These are phyloP conservation scores for Theodoxus fluviatilis DNA, from an alignment of 2,888 invertebrate genomes.

Conservation along the genomic window DNA sequence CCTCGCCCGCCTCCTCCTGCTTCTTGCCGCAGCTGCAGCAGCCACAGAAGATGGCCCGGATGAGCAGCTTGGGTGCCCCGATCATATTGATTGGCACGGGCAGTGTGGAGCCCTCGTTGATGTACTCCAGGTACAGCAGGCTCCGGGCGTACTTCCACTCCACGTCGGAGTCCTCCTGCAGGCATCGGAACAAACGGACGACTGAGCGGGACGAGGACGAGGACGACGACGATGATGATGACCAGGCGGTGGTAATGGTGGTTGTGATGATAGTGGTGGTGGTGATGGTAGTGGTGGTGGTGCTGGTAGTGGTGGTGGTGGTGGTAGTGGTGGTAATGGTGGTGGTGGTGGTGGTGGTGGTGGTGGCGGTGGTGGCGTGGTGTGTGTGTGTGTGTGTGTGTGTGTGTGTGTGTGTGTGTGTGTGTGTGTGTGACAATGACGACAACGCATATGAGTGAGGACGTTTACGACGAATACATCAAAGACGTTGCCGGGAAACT, in stretches of 20 bases:
- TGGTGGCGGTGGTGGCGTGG: background rate
- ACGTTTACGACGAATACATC: too few species aligned
- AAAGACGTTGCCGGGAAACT: too few species aligned
- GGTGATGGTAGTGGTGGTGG: background rate
- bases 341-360: background rate
- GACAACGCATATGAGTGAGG: too few species aligned
- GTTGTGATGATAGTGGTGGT: background rate
- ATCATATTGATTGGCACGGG: constrained; percentile 62
- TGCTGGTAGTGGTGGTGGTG: background rate
- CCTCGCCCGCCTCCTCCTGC: constrained; percentile 26
- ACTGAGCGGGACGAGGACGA: background rate
- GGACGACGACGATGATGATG: background rate
- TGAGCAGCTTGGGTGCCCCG: constrained; percentile 45
- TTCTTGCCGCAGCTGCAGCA: constrained; percentile 33
- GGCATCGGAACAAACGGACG: background rate
- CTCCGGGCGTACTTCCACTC: constrained; percentile 65
- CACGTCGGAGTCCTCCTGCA: constrained; percentile 59
- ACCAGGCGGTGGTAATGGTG: background rate
- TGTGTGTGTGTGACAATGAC: too few species aligned
- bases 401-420: too few species aligned
- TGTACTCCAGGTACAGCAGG: constrained; percentile 66
- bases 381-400: too few species aligned
- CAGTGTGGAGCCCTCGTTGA: constrained; percentile 69
- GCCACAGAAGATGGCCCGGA: constrained; percentile 34
- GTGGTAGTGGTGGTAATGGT: background rate